Base-by-base conservation (phyloP, 2,113 vertebrate species). In the Cacatua alba region DNA sequence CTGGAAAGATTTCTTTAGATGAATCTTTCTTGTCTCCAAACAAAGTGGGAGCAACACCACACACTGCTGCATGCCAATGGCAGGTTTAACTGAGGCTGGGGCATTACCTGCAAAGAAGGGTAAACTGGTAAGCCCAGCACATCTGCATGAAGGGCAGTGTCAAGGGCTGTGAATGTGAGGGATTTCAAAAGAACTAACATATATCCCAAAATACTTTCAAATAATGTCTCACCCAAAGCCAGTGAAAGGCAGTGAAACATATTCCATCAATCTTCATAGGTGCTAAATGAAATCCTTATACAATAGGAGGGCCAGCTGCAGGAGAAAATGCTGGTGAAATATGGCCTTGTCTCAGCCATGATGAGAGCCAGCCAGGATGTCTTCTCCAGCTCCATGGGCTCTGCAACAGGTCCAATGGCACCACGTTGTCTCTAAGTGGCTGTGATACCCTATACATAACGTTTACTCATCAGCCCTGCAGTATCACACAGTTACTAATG, bases 341-440 rank as follows among this genome's bases (percentile, higher is more conserved):
- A 37, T 19, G 24, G 60, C 46, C 57, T 75, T 24, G 17, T 72
- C 64, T 70, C 41, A 86, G 67, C 83, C 24, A 11, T 19, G 49
- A 2, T 7, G 33, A 70, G 55, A 35, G 44, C n/a, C 88, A 83
- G 88, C 55, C 60, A 67, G 51, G 35, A 35, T 1, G 49, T 77
- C 68, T 96, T 63, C 90, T 76, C 15, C 52, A 92, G 80, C 60
- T 82, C 80, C 51, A 64, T 0, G 1, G 35, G 25, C 49, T 84
- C 84, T 88, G 82, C 77, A 57, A 1, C 21, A 74, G 67, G 48
- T 86, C 88, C 77, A 82, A 76, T 0, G 6, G 85, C 88, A 84
- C 75, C 14, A 0, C 0, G 0, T 15, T 0, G 0, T 81, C 94
- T 78, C 6, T 72, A 7, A 77, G 55, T 21, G 51, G 13, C 70